Evolutionary conservation across 2,797 vertebrate genomes (phyloP).

Genomic region (Otolemur crassicaudatus): DNA sequence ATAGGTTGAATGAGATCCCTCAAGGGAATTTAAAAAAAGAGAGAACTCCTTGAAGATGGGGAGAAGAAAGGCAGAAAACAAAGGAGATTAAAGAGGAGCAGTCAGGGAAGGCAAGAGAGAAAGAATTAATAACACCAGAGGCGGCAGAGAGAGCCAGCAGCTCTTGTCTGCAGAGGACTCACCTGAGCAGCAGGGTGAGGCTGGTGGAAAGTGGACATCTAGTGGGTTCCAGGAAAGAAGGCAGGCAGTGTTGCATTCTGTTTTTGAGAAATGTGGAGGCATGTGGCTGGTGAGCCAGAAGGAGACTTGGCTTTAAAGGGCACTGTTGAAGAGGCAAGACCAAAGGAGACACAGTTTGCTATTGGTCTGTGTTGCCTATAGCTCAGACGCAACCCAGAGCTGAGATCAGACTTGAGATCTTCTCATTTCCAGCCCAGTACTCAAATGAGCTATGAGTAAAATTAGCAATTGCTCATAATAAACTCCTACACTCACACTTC

Average conservation of each 20-base stretch:
- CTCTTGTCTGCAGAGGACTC: neutral
- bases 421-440: neutral
- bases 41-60: neutral
- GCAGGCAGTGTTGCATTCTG: neutral
- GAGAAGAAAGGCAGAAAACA: neutral
- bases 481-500: neutral
- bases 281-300: neutral
- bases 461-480: neutral
- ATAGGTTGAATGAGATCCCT: neutral
- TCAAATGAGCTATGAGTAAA: neutral
- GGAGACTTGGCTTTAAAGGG: neutral
- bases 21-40: neutral
- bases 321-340: neutral
- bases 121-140: neutral
- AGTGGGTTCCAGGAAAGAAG: neutral
- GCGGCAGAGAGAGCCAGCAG: neutral
- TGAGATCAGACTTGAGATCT: neutral
- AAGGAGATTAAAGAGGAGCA: neutral
- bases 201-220: fast-evolving
- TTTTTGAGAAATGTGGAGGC: neutral
- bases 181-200: too few relatives aligned
- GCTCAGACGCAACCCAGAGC: neutral
- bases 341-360: neutral
- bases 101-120: neutral
- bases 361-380: neutral